Percentiles rank a stretch among this genome's conserved stretches.
phyloP scores from a whole-genome alignment of 2,888 invertebrate genomes.

The Meganola albula region DNA sequence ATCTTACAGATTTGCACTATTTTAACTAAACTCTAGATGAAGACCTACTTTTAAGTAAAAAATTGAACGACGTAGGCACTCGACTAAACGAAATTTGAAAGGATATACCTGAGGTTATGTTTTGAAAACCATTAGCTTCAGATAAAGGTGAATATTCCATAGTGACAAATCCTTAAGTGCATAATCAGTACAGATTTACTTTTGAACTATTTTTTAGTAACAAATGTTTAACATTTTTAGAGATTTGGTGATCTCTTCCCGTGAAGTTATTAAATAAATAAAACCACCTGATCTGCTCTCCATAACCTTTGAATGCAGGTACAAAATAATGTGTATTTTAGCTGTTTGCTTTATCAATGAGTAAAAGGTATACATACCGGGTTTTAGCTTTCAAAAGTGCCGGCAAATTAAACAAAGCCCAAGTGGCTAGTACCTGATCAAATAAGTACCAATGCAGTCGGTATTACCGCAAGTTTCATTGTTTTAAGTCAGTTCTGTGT shows the following conservation, averaged over 20 bases:
- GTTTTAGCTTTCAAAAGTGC: slow-evolving; percentile 76
- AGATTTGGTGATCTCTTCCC: slow-evolving; percentile 48
- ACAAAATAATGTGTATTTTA: slow-evolving; percentile 63
- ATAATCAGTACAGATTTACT: no score
- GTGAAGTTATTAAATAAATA: slow-evolving; percentile 51
- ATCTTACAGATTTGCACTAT: no score
- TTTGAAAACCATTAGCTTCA: no score
- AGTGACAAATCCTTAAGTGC: no score
- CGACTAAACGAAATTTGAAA: no score
- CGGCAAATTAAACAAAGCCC: slow-evolving; percentile 62
- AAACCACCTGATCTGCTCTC: slow-evolving; percentile 60
- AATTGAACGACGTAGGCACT: no score
- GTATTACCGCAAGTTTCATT: slow-evolving; percentile 62
- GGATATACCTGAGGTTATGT: no score
- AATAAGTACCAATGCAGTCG: slow-evolving; percentile 54
- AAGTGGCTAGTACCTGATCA: slow-evolving; percentile 63
- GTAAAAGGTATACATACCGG: slow-evolving; percentile 72
- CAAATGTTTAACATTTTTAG: no score
- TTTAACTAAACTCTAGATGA: no score
- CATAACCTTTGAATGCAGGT: slow-evolving; percentile 70
- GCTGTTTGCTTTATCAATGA: slow-evolving; percentile 67
- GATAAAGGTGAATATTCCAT: no score
- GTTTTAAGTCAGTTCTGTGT: slow-evolving; percentile 43
- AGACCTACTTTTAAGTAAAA: no score
- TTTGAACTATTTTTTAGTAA: no score